Evolutionary conservation across 2,797 vertebrate species (phyloP), one percentile per base, ranked within the genome.

Genomic region (Capromys pilorides): DNA sequence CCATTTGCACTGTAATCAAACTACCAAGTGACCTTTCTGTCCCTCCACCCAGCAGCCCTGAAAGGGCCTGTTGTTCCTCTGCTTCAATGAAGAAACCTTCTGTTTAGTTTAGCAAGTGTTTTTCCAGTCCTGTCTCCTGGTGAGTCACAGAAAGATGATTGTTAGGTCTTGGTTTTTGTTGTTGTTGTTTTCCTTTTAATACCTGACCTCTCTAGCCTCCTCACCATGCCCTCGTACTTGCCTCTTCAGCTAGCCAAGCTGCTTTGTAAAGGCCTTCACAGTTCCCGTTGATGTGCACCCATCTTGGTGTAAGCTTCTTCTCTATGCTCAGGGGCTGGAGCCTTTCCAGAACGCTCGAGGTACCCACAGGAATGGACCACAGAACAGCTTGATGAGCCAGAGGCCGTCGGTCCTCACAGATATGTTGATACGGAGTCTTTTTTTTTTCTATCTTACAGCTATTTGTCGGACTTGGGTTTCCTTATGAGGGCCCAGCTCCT

Each of bases 381-480:
- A 11, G 75, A 49, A 39, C 0, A 5, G 10, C 2, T 36, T 28
- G 16, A 31, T 9, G 67, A 86, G 73, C 45, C 18, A 14, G 22
- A 61, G 26, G 33, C 0, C 3, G 0, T 57, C 36, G 16, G 2
- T 86, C 31, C n/a, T 71, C 67, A 78, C 14, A 5, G 33, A 5
- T 6, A 3, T 69, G 49, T 78, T 96, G 49, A 95, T 31, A 5
- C 31, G 28, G 4, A 45, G 2, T 88, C 3, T 95, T 79, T 96
- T 81, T 96, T 96, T 96, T 81, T 96, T 96, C 31, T 97, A 0
- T 97, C 97, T 98, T 98, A 67, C 98, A 99, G 99, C 95, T 99
- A 64, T 99, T 99, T 24, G 99, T 99, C 61, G 99, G 99, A 57
- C 98, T 99, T 1, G 99, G 99, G 51, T 99, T 99, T 97, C 99